phyloP scores from a whole-genome alignment of 2,113 vertebrate species.

The Emydocephalus ijimae region DNA sequence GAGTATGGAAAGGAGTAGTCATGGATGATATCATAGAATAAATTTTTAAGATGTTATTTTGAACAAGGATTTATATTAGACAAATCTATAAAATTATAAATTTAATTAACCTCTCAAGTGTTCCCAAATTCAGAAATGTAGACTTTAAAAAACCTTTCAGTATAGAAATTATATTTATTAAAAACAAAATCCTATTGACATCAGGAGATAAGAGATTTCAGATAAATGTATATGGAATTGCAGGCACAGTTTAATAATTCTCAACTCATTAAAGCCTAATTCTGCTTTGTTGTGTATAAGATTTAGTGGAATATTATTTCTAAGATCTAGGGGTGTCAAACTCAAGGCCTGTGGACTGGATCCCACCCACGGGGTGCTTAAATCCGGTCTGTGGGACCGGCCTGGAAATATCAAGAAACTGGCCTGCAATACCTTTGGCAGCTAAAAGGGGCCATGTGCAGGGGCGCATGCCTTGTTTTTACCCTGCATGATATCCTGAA shows the following conservation, averaged over 20 bases:
- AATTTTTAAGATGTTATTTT: background rate
- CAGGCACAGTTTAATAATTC: background rate
- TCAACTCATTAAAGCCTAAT: background rate
- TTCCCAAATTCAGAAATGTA: background rate
- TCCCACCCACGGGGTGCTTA: too few relatives aligned
- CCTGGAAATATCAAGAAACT: too few relatives aligned
- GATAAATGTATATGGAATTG: background rate
- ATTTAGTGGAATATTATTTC: background rate
- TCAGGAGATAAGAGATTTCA: background rate
- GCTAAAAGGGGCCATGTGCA: too few relatives aligned
- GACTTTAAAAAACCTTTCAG: background rate
- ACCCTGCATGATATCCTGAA: too few relatives aligned
- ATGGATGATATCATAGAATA: background rate
- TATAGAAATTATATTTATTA: background rate
- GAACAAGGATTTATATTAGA: conserved; percentile 1
- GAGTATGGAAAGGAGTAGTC: background rate
- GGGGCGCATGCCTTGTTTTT: too few relatives aligned
- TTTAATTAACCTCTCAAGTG: background rate
- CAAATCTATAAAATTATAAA: background rate
- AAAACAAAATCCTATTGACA: background rate
- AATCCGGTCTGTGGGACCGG: too few relatives aligned
- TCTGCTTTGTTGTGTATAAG: background rate
- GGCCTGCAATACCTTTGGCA: too few relatives aligned
- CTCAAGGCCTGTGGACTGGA: too few relatives aligned
- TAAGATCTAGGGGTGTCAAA: too few relatives aligned